Conservation (phyloP, 2,888 invertebrate species). For the Monoplex corrugatus region DNA sequence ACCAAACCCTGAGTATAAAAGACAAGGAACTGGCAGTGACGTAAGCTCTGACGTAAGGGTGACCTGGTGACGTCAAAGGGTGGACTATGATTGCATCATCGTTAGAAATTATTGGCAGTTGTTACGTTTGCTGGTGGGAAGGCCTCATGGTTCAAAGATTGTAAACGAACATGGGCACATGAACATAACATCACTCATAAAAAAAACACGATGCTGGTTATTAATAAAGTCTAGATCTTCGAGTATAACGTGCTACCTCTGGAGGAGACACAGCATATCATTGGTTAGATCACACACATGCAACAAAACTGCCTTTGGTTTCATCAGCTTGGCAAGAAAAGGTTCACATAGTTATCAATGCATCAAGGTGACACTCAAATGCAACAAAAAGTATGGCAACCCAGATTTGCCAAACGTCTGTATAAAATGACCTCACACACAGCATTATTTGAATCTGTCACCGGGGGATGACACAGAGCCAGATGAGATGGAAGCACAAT, state of each 20-base stretch:
- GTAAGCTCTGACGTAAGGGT: neutral
- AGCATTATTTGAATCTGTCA: neutral
- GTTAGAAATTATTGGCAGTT: conserved; percentile 4
- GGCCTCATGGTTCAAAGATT: conserved; percentile 36
- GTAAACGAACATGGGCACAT: conserved; percentile 20
- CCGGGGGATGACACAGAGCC: neutral
- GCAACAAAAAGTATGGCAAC: neutral
- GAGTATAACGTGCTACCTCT: neutral
- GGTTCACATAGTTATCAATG: neutral
- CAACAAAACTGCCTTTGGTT: conserved; percentile 8
- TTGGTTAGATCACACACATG: neutral
- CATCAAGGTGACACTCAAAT: conserved; percentile 8
- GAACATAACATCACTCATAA: neutral
- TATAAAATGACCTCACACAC: neutral
- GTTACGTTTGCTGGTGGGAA: conserved; percentile 22
- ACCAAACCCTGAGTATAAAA: conserved; percentile 18
- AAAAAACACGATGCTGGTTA: neutral
- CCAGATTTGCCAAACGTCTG: too few relatives aligned
- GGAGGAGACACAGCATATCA: neutral
- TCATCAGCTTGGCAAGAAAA: neutral
- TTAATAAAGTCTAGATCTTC: too few relatives aligned
- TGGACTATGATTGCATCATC: conserved; percentile 23
- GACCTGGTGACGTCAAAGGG: neutral
- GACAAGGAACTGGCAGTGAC: conserved; percentile 8
- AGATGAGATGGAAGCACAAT: neutral